A percentile compares a stretch with the other conserved stretches of the same genome.
These are phyloP conservation scores for Brachycybe producta DNA, from an alignment of 2,888 invertebrate genomes.

Conservation along the genomic window DNA sequence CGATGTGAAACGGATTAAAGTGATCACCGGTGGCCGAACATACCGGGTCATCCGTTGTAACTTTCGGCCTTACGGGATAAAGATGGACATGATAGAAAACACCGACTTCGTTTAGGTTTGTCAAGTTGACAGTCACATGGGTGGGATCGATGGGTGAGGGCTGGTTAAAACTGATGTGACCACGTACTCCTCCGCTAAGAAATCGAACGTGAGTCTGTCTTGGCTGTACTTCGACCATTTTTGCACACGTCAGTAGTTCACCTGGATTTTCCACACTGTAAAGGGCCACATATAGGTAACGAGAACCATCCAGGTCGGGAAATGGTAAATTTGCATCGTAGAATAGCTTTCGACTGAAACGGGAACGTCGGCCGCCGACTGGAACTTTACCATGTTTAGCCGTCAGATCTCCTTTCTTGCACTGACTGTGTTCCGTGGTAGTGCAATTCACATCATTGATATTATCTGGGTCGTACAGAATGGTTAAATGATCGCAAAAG, in stretches of 20 bases:
- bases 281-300: conserved; percentile 65
- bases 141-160: conserved; percentile 73
- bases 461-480: conserved; percentile 70
- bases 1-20: conserved; percentile 54
- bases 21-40: conserved; percentile 59
- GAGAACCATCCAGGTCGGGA: conserved; percentile 41
- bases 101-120: conserved; percentile 30
- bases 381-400: conserved; percentile 54
- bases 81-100: conserved; percentile 37
- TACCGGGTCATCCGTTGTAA: conserved; percentile 24
- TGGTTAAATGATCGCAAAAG: conserved; percentile 70
- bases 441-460: conserved; percentile 39
- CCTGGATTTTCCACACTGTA: conserved; percentile 63
- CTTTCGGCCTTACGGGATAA: conserved; percentile 33
- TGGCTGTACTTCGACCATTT: conserved; percentile 40
- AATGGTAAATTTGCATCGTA: conserved; percentile 54
- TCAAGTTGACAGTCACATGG: conserved; percentile 50
- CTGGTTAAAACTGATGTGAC: conserved; percentile 62
- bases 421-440: conserved; percentile 26
- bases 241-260: conserved; percentile 68
- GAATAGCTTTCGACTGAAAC: conserved; percentile 41
- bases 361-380: conserved; percentile 25
- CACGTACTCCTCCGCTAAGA: conserved; percentile 53
- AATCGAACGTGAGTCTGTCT: conserved; percentile 28
- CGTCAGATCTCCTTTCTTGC: conserved; percentile 57